Conservation (phyloP, 2,888 invertebrate genomes). For the Rhorus exstirpatorius region DNA sequence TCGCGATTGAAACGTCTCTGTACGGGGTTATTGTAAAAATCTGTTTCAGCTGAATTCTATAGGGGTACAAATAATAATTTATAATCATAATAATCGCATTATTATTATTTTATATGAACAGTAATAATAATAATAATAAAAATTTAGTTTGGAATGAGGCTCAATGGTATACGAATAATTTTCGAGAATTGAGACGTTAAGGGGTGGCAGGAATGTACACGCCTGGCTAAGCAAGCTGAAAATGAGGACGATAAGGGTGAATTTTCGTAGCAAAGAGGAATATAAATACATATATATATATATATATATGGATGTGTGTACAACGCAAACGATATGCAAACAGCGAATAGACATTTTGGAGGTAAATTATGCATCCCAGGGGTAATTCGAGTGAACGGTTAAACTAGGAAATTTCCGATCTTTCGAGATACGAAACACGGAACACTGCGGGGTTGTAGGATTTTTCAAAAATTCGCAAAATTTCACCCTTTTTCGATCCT, state of each 20-base stretch:
- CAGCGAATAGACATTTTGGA: slow-evolving; percentile 67
- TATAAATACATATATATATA: slow-evolving; percentile 1
- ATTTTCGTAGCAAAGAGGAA: not conserved
- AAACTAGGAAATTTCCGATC: not conserved
- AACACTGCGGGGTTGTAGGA: too few species aligned
- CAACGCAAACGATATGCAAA: slow-evolving; percentile 65
- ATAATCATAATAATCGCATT: not conserved
- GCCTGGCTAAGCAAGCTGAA: slow-evolving; percentile 43
- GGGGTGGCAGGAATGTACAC: slow-evolving; percentile 27
- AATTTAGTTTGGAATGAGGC: too few species aligned
- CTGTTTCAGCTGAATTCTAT: not conserved
- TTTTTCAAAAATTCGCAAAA: too few species aligned
- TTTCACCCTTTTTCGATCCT: too few species aligned
- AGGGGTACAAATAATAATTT: slow-evolving; percentile 2
- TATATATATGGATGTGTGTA: too few species aligned
- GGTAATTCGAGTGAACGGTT: too few species aligned
- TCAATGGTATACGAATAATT: too few species aligned
- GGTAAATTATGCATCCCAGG: too few species aligned
- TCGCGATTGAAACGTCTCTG: slow-evolving; percentile 70
- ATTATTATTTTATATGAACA: too few species aligned
- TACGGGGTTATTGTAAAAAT: slow-evolving; percentile 55
- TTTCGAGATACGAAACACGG: too few species aligned
- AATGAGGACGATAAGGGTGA: not conserved
- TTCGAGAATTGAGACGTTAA: slow-evolving; percentile 53
- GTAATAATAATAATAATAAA: too few species aligned